These are phyloP conservation scores for Vollenhovia emeryi DNA, from an alignment of 1,140 invertebrate species.

Conservation along the genomic window DNA sequence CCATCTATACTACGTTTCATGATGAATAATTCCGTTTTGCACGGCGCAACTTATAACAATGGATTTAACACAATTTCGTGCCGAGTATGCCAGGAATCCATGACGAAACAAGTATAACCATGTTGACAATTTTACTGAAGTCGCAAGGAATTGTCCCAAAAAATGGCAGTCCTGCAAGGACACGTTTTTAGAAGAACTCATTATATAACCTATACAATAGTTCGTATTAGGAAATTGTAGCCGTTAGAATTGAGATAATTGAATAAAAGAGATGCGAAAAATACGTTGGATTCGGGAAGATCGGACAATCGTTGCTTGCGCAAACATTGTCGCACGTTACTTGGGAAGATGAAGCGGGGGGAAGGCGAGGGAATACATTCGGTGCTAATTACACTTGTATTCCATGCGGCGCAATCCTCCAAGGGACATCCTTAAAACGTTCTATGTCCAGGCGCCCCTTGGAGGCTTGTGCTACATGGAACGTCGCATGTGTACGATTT, in stretches of 20 bases:
- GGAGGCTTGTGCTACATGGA: too few relatives aligned
- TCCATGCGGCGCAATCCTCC: too few relatives aligned
- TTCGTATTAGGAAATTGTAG: background rate
- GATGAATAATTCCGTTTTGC: conserved; percentile 50
- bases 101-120: conserved; percentile 26
- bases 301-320: background rate
- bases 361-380: background rate
- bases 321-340: background rate
- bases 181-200: background rate
- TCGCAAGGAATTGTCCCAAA: background rate
- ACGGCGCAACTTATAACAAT: conserved; percentile 41
- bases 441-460: too few relatives aligned
- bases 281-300: background rate
- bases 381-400: background rate
- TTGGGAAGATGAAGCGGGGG: background rate
- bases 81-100: conserved; percentile 64
- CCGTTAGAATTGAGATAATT: background rate
- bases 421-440: too few relatives aligned
- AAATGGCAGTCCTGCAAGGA: background rate
- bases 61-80: conserved; percentile 21
- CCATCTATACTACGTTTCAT: conserved; percentile 76
- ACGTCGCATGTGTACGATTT: background rate
- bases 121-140: background rate
- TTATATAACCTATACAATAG: background rate
- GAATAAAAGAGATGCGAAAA: background rate